These are phyloP conservation scores for Bovichtus variegatus DNA, from an alignment of 2,797 vertebrate genomes.

Conservation along the genomic window DNA sequence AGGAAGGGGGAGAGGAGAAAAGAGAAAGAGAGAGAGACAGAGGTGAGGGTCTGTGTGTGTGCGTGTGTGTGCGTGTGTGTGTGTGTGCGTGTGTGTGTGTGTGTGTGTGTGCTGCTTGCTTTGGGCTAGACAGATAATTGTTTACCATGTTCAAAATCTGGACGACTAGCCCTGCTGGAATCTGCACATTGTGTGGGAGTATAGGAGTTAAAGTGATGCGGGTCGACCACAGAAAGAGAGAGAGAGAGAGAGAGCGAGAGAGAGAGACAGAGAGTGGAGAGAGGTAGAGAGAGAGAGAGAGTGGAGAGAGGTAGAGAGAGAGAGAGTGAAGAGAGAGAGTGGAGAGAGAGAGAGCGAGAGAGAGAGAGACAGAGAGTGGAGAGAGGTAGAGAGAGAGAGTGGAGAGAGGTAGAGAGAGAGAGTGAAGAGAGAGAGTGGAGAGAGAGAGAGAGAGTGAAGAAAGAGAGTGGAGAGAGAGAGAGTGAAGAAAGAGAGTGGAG, in stretches of 20 bases:
- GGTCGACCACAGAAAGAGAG: slow-evolving; percentile 65
- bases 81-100: too few relatives aligned
- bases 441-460: too few relatives aligned
- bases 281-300: slow-evolving; percentile 51
- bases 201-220: slow-evolving; percentile 54
- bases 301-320: slow-evolving; percentile 64
- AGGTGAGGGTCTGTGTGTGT: too few relatives aligned
- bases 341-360: too few relatives aligned
- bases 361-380: too few relatives aligned
- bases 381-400: too few relatives aligned
- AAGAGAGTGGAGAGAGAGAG: too few relatives aligned
- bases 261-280: slow-evolving; percentile 45
- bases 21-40: slow-evolving; percentile 17
- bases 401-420: too few relatives aligned
- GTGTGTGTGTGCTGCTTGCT: slow-evolving; percentile 60
- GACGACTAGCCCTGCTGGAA: slow-evolving; percentile 84
- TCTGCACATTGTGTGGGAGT: slow-evolving; percentile 82
- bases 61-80: too few relatives aligned
- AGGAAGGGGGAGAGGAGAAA: slow-evolving; percentile 29
- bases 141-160: slow-evolving; percentile 87
- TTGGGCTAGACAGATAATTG: slow-evolving; percentile 85
- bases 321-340: too few relatives aligned
- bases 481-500: too few relatives aligned
- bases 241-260: slow-evolving; percentile 68
- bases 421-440: too few relatives aligned